Conservation (phyloP, 2,888 invertebrate species). For the Ormyrus labotus region DNA sequence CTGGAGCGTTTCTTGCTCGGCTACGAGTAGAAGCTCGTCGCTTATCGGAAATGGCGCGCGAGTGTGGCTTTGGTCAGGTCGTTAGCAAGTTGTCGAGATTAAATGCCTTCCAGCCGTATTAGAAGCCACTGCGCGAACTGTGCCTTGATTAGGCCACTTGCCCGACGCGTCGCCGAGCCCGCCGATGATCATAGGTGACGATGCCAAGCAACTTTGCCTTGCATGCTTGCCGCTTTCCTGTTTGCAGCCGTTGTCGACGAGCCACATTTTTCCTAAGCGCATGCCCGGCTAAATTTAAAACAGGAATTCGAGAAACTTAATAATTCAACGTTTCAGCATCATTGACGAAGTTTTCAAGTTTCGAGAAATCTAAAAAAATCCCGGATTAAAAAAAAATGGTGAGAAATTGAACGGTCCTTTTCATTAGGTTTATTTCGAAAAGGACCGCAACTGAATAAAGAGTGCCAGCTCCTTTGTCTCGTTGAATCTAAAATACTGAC, state of each 20-base stretch:
- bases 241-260: constrained; percentile 11
- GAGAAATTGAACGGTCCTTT: neutral
- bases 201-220: constrained; percentile 40
- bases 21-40: constrained; percentile 60
- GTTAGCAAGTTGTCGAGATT: constrained; percentile 75
- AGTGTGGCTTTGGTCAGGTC: constrained; percentile 72
- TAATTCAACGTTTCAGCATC: neutral
- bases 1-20: constrained; percentile 68
- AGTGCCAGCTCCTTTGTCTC: constrained; percentile 9
- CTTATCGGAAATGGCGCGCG: constrained; percentile 72
- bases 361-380: too few species aligned
- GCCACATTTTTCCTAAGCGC: neutral
- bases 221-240: constrained; percentile 1
- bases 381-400: too few species aligned
- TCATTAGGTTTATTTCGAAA: constrained; percentile 24
- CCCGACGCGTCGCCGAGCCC: neutral
- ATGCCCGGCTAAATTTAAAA: neutral
- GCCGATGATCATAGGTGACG: constrained; percentile 53
- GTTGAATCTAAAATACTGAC: constrained; percentile 50
- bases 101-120: constrained; percentile 74
- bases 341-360: too few species aligned
- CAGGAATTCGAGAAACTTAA: neutral
- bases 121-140: constrained; percentile 68
- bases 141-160: constrained; percentile 68
- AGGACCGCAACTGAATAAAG: constrained; percentile 2